A percentile compares a stretch with the other conserved stretches of the same genome.
phyloP scores from a whole-genome alignment of 2,888 invertebrate genomes.

The Amphipoea oculea region DNA sequence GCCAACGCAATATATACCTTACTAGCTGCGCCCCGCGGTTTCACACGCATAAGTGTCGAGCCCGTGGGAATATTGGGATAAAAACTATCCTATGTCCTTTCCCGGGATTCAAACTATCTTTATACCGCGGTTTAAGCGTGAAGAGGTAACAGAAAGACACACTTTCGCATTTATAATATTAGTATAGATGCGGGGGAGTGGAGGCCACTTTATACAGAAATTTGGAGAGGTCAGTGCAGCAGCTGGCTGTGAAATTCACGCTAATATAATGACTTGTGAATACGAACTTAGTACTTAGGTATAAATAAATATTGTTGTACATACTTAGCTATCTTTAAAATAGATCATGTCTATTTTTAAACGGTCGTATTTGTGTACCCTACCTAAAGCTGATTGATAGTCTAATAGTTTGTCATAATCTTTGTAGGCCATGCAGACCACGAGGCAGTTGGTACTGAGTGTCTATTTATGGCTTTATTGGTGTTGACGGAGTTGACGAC shows the following conservation, averaged over 20 bases:
- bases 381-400: constrained; percentile 19
- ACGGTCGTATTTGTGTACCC: constrained; percentile 1
- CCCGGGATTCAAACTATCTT: too few relatives aligned
- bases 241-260: background rate
- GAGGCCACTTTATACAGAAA: background rate
- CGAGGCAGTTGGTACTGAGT: constrained; percentile 8
- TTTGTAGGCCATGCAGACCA: constrained; percentile 21
- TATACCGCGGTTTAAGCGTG: too few relatives aligned
- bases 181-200: too few relatives aligned
- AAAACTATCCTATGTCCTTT: too few relatives aligned
- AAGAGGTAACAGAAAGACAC: too few relatives aligned
- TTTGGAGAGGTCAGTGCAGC: background rate
- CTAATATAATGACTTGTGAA: constrained; percentile 6
- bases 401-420: constrained; percentile 25
- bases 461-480: constrained; percentile 36
- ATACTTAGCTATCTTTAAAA: background rate
- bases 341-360: constrained; percentile 2
- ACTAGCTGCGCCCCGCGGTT: too few relatives aligned
- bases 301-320: background rate
- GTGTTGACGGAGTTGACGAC: constrained; percentile 9
- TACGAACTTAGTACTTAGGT: background rate
- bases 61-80: too few relatives aligned
- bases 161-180: too few relatives aligned
- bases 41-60: too few relatives aligned
- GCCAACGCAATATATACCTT: background rate